Evolutionary conservation across 2,113 vertebrate genomes (phyloP), one percentile per base, ranked within the genome.

Genomic region (Upupa epops): DNA sequence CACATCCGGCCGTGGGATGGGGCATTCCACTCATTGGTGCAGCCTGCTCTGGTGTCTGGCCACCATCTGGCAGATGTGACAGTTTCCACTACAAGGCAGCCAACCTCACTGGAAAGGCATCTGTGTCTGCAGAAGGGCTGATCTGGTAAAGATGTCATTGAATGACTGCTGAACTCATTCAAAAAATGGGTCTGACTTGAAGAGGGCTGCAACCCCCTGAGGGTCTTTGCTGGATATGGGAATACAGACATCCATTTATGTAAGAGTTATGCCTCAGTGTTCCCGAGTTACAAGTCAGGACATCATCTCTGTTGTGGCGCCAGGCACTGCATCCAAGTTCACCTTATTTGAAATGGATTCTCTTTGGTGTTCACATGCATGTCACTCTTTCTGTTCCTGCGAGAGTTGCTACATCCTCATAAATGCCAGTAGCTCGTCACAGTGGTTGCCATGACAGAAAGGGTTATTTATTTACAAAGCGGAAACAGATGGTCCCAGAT

Each of bases 21-120:
- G 93, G 54, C 83, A 90, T 90, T 87, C 87, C 71, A 56, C 91
- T 95, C 90, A 94, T 72, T 77, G 83, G 56, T 81, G 72, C 88
- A 92, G 87, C 49, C 90, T 95, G 87, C 75, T 84, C 51, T 85
- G 78, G 55, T 95, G 92, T 94, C 94, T 94, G 80, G 91, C 87
- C 83, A 80, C 89, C 80, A 92, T 55, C 73, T 96, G 96, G 94
- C 94, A 88, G 83, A 69, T 49, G 20, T 46, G 68, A 85, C 36
- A 84, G 63, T 95, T 97, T 95, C 95, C 80, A 74, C 74, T 93
- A 75, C 55, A 49, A 91, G 73, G 25, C 61, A 52, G 83, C 90
- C 91, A 96, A 21, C 37, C 66, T 63, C 68, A 42, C 46, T 8
- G 8, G 86, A 88, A 74, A 91, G 86, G 66, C 92, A 95, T 79